Evolutionary conservation across 64 coral and sea anemone genomes (phyloP), one percentile per base, ranked within the genome.

Genomic region (Hydrozoanthus tunicans): DNA sequence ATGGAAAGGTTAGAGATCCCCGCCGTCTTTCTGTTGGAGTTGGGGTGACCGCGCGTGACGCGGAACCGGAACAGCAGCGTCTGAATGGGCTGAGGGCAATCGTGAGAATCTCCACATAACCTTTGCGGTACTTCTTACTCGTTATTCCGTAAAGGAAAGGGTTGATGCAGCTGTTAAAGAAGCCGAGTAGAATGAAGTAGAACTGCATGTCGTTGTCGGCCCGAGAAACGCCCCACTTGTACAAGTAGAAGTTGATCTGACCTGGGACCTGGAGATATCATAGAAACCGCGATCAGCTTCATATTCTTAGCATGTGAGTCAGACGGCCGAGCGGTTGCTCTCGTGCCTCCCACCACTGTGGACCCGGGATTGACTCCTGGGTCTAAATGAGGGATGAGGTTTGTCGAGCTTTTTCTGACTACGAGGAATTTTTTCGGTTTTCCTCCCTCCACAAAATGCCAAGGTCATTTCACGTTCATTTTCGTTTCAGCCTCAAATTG

Each of bases 141-240:
- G 84, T 88, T 72, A 88, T 88, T 6, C 55, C 84, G 52, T 88
- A 88, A 27, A 88, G 84, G 56, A 88, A 88, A 1, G 84, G 84
- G 4, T 88, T 88, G 56, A 88, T 88, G 68, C 84, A 88, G n/a
- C 84, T 75, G 69, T 88, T 88, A 54, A 88, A 88, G 56, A 88
- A 88, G 0, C 84, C 84, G 7, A 88, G 56, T 4, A 88, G 55
- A 70, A 88, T 75, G 25, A 88, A 88, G 69, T 88, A 88, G 20
- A 88, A 88, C 69, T 88, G 84, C 69, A 88, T 43, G 10, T 74
- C 69, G 23, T 88, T 88, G 9, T 74, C 84, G 7, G 84, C 84
- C 3, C 84, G 84, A 56, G 84, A 88, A 6, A 88, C 6, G 5
- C 84, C 84, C 84, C 84, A 88, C 70, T 88, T 88, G 84, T 88